phyloP scores from a whole-genome alignment of 1,140 invertebrate genomes.

The Pentalonia nigronervosa region DNA sequence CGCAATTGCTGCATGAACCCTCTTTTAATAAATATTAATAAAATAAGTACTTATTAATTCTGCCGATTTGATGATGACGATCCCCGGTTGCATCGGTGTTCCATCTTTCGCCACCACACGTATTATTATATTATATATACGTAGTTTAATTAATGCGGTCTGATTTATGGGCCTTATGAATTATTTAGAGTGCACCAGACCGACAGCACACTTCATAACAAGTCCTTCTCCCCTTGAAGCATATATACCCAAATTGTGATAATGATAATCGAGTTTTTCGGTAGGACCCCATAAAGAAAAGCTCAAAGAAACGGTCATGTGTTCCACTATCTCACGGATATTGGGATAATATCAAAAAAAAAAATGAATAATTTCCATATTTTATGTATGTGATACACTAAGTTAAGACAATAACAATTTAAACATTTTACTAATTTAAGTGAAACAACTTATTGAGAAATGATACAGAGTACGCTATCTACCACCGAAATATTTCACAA shows the following conservation, averaged over 20 bases:
- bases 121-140: slow-evolving; percentile 53
- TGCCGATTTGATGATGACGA: slow-evolving; percentile 46
- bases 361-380: not conserved
- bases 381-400: not conserved
- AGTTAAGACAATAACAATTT: not conserved
- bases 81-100: slow-evolving; percentile 27
- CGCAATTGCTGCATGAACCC: slow-evolving; percentile 19
- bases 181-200: slow-evolving; percentile 56
- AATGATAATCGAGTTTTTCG: slow-evolving; percentile 53
- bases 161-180: slow-evolving; percentile 57
- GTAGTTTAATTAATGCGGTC: slow-evolving; percentile 55
- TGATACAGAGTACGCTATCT: slow-evolving; percentile 45
- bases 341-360: not conserved
- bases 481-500: not conserved
- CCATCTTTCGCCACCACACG: not conserved
- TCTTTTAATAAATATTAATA: slow-evolving; percentile 56
- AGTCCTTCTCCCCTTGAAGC: slow-evolving; percentile 32
- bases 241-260: slow-evolving; percentile 3
- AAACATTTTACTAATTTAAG: not conserved
- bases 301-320: slow-evolving; percentile 33
- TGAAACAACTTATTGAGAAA: not conserved
- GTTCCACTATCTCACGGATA: slow-evolving; percentile 9
- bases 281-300: slow-evolving; percentile 9
- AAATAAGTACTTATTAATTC: slow-evolving; percentile 58
- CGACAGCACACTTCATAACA: slow-evolving; percentile 49